A percentile compares a stretch with the other conserved stretches of the same genome.
These are phyloP conservation scores for Monochamus alternatus DNA, from an alignment of 2,888 invertebrate genomes.

Conservation along the genomic window DNA sequence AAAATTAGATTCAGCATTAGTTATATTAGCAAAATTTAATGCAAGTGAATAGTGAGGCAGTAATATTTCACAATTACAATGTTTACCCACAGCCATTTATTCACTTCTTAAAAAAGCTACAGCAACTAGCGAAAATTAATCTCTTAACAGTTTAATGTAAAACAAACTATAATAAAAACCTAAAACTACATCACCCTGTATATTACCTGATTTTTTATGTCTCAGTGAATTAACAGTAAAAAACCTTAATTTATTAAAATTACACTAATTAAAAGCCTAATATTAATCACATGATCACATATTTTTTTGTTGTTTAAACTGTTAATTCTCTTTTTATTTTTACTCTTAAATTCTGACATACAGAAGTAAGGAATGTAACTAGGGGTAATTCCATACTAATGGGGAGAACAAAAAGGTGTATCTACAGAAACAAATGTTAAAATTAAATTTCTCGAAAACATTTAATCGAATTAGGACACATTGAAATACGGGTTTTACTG, in stretches of 20 bases:
- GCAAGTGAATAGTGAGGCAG: too few relatives aligned
- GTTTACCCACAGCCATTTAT: constrained; percentile 8
- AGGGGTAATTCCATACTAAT: constrained; percentile 49
- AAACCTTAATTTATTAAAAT: constrained; percentile 36
- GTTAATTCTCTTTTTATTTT: constrained; percentile 48
- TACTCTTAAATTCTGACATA: constrained; percentile 47
- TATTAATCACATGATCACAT: constrained; percentile 48
- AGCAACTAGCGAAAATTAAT: constrained; percentile 25
- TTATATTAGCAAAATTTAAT: too few relatives aligned
- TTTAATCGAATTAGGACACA: too few relatives aligned
- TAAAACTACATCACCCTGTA: constrained; percentile 41
- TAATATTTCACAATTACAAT: not conserved
- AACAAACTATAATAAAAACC: constrained; percentile 22
- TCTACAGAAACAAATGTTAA: too few relatives aligned
- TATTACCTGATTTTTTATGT: constrained; percentile 24
- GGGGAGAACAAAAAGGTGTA: constrained; percentile 25
- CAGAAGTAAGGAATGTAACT: constrained; percentile 66
- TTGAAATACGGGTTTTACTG: too few relatives aligned
- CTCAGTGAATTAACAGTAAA: constrained; percentile 49
- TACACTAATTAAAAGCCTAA: constrained; percentile 43
- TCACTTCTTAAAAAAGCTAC: constrained; percentile 6
- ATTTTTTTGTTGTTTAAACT: constrained; percentile 52
- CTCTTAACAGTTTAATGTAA: not conserved
- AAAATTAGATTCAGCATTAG: too few relatives aligned
- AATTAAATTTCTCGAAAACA: too few relatives aligned